Evolutionary conservation across 2,113 vertebrate genomes (phyloP), one percentile per base, ranked within the genome.

Genomic region (Tachysurus fulvidraco): DNA sequence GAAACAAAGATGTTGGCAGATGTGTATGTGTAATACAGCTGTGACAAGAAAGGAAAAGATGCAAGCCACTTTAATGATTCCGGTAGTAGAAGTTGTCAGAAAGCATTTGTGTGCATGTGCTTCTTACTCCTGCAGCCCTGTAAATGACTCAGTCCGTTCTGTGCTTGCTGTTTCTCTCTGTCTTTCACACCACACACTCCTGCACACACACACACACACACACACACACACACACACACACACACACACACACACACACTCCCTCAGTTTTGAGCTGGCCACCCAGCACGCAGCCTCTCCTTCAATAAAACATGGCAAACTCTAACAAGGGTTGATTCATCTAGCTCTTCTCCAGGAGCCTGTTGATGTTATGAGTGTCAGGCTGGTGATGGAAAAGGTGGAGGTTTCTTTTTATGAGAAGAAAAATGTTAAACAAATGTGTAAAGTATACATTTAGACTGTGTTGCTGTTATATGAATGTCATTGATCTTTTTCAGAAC

Each of bases 41-140:
- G 79, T 82, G 67, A 50, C 2, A 5, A 17, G 23, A 59, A 64
- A 52, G 25, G 12, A 77, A 83, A 83, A 55, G 85, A 73, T 85
- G 82, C 73, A 71, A 80, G 14, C 79, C 25, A 19, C 79, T 90
- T 87, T 88, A 88, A 86, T 90, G 76, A 80, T 73, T 77, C 77
- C 60, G 19, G 83, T 60, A 74, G 46, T 69, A 71, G 78, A 28
- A 81, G 81, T 88, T 74, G 79, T 87, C 87, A 90, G 87, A 84
- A 67, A 87, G 69, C 50, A 62, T 87, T 76, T 64, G 62, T 77
- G 79, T 71, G 84, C 65, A 81, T 85, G 52, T 71, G 67, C 59
- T 44, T 50, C 54, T 65, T 65, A 80, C 89, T 87, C 83, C 76
- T 88, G 86, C 30, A 60, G 55, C 60, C 55, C 52, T 59, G 44